Conservation (phyloP, 2,888 invertebrate species). For the Galeruca laticollis region DNA sequence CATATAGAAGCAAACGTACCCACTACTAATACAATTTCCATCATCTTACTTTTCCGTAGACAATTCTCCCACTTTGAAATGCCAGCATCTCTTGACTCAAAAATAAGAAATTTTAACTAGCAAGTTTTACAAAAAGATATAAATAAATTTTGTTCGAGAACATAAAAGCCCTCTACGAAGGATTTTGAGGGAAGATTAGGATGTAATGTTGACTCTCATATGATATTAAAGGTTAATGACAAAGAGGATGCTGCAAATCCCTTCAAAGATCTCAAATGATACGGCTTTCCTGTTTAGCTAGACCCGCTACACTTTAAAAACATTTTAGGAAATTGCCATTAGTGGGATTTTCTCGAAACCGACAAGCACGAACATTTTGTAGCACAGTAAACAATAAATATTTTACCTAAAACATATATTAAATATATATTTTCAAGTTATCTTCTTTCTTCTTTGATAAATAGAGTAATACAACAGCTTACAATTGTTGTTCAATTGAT, state of each 20-base stretch:
- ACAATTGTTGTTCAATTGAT: too few relatives aligned
- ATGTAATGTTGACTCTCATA: conserved; percentile 28
- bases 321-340: background rate
- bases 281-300: conserved; percentile 1
- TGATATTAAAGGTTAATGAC: conserved; percentile 33
- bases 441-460: too few relatives aligned
- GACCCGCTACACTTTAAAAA: conserved; percentile 16
- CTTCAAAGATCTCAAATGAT: conserved; percentile 17
- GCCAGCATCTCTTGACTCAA: too few relatives aligned
- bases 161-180: conserved; percentile 24
- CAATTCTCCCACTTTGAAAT: too few relatives aligned
- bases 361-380: background rate
- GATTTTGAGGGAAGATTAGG: conserved; percentile 25
- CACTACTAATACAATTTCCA: too few relatives aligned
- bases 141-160: conserved; percentile 28
- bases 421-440: too few relatives aligned
- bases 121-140: conserved; percentile 18
- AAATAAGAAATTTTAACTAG: too few relatives aligned
- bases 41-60: too few relatives aligned
- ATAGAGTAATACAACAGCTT: too few relatives aligned
- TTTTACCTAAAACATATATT: too few relatives aligned
- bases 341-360: background rate
- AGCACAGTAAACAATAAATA: too few relatives aligned
- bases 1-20: too few relatives aligned
- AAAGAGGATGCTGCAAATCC: conserved; percentile 22